Base-by-base conservation (phyloP, 2,797 vertebrate genomes). In the Chaetophractus vellerosus region DNA sequence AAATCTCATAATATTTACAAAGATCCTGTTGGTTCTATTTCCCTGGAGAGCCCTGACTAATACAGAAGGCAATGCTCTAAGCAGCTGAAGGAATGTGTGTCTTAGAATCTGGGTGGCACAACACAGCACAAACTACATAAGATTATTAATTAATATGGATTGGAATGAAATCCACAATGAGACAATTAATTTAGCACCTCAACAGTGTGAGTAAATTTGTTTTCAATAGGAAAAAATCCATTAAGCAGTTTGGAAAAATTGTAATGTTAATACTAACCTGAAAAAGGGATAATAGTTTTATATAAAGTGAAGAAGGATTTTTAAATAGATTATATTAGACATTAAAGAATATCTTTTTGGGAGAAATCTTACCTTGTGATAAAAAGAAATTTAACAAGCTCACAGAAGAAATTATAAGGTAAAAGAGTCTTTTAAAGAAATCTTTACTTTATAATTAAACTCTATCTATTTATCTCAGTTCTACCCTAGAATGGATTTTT, bases 371-470 rank as follows among this genome's bases (percentile, higher is more conserved):
- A 78, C 2, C 6, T 82, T 16, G 11, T 61, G 24, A 85, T 76
- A 57, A 79, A 93, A 89, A 85, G n/a, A 72, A 93, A 63, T 83
- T 82, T 31, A 79, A 28, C 38, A 87, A 55, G 36, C 9, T 69
- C 19, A 76, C 38, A 89, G 50, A 78, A 89, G 6, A 91, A 91
- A 95, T 69, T 45, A 82, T 26, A 23, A 9, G 19, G 2, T 66
- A 88, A 88, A 80, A 21, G 24, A 74, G 4, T 45, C 31, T 86
- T 38, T 83, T 72, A 50, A 21, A 45, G 91, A 88, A 72, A 66
- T 68, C 7, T 93, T 93, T 80, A 86, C 81, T 90, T 88, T 88
- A 55, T 69, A 91, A 94, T 93, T 83, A 94, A 90, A 55, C 52
- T 69, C 31, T 84, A 36, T 66, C 18, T 69, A 71, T 94, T 93